These are phyloP conservation scores for Lasioglossum malachurum DNA, from an alignment of 2,888 invertebrate genomes.

Conservation along the genomic window DNA sequence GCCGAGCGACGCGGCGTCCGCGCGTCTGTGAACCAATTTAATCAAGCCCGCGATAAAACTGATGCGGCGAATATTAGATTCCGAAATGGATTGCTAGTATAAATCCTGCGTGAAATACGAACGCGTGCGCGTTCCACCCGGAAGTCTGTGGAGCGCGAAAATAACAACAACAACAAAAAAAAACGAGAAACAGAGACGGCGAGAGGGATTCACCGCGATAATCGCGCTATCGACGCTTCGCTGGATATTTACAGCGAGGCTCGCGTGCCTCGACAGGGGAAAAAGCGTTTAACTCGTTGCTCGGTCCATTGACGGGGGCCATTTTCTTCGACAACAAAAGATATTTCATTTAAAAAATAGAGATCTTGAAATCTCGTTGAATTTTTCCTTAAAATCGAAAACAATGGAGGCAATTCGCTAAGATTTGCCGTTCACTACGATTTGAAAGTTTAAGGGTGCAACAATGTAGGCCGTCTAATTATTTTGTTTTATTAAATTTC, in stretches of 20 bases:
- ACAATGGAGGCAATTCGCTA: too few relatives aligned
- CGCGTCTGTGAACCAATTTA: constrained; percentile 66
- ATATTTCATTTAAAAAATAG: background rate
- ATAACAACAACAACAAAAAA: constrained; percentile 10
- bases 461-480: too few relatives aligned
- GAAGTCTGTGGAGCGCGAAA: constrained; percentile 34
- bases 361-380: too few relatives aligned
- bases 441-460: too few relatives aligned
- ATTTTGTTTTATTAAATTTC: too few relatives aligned
- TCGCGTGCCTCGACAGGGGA: background rate
- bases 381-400: too few relatives aligned
- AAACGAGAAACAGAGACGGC: background rate
- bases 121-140: constrained; percentile 25
- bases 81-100: constrained; percentile 65
- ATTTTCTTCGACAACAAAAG: background rate
- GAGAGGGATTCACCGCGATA: constrained; percentile 27
- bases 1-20: background rate
- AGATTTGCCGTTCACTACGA: too few relatives aligned
- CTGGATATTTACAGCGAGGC: constrained; percentile 38
- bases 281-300: constrained; percentile 4
- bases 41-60: constrained; percentile 69
- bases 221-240: constrained; percentile 37
- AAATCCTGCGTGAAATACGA: constrained; percentile 63
- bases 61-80: constrained; percentile 64
- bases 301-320: constrained; percentile 28